These are phyloP conservation scores for Myathropa florea DNA, from an alignment of 2,888 invertebrate genomes.

Conservation along the genomic window DNA sequence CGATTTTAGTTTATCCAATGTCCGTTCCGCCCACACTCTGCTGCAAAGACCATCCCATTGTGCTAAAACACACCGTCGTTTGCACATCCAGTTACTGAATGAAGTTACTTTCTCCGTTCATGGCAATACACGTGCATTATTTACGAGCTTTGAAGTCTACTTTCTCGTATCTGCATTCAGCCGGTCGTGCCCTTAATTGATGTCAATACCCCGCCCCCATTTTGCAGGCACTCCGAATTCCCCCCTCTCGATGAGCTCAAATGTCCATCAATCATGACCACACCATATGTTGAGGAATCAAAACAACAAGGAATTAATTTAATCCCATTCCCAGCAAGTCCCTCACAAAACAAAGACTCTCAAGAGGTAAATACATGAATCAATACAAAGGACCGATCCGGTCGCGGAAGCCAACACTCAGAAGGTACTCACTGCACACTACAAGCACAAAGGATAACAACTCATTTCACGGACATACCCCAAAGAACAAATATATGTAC, in stretches of 20 bases:
- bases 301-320: slow-evolving; percentile 58
- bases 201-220: neutral
- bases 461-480: slow-evolving; percentile 31
- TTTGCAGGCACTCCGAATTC: slow-evolving; percentile 1
- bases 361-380: slow-evolving; percentile 25
- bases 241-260: neutral
- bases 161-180: slow-evolving; percentile 26
- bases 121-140: slow-evolving; percentile 33
- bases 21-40: neutral
- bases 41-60: neutral
- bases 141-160: slow-evolving; percentile 35
- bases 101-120: slow-evolving; percentile 41
- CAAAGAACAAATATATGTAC: slow-evolving; percentile 41
- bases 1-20: neutral
- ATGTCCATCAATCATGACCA: slow-evolving; percentile 38
- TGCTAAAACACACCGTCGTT: neutral
- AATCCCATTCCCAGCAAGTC: slow-evolving; percentile 25
- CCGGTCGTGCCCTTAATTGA: slow-evolving; percentile 51
- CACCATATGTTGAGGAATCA: slow-evolving; percentile 40
- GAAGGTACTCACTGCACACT: slow-evolving; percentile 1
- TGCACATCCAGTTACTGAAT: neutral
- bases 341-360: slow-evolving; percentile 9
- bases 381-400: slow-evolving; percentile 49
- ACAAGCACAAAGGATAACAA: slow-evolving; percentile 37
- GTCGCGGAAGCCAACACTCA: slow-evolving; percentile 32